Percentiles rank a stretch among this genome's conserved stretches.
These are phyloP conservation scores for Condylostylus longicornis DNA, from an alignment of 1,140 invertebrate genomes.

Conservation along the genomic window DNA sequence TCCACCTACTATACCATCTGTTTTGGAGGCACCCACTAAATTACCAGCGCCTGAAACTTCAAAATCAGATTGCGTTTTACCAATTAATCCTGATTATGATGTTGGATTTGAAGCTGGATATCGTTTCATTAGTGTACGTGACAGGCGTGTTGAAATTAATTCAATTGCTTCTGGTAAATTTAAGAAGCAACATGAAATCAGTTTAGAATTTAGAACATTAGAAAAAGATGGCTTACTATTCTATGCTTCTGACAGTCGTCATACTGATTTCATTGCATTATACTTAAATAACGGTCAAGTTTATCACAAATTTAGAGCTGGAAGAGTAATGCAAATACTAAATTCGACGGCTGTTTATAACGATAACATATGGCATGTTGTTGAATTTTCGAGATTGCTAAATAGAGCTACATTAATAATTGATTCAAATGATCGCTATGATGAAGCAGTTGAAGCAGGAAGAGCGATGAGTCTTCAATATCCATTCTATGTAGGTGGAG, in stretches of 20 bases:
- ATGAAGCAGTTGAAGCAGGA: constrained; percentile 40
- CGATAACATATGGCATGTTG: constrained; percentile 77
- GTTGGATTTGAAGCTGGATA: constrained; percentile 26
- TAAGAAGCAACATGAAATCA: constrained; percentile 54
- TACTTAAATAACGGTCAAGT: constrained; percentile 67
- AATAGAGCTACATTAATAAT: constrained; percentile 45
- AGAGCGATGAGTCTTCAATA: constrained; percentile 40
- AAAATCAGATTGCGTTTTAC: constrained; percentile 34
- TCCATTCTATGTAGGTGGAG: constrained; percentile 70
- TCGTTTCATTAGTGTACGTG: constrained; percentile 42
- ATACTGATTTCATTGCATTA: constrained; percentile 63
- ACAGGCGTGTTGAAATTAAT: constrained; percentile 59
- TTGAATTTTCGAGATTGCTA: constrained; percentile 42
- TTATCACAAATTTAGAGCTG: constrained; percentile 57
- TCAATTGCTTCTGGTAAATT: constrained; percentile 41
- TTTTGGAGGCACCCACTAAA: constrained; percentile 10
- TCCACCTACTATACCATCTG: constrained; percentile 6
- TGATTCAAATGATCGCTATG: constrained; percentile 34
- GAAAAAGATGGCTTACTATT: constrained; percentile 65
- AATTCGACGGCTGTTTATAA: constrained; percentile 44
- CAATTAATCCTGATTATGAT: constrained; percentile 27
- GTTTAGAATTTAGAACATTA: constrained; percentile 67
- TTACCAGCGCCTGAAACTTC: constrained; percentile 5
- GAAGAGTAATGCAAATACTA: constrained; percentile 47
- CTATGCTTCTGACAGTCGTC: constrained; percentile 53